These are phyloP conservation scores for Drosophila buzzatii DNA, from an alignment of 2,888 invertebrate species.

Conservation along the genomic window DNA sequence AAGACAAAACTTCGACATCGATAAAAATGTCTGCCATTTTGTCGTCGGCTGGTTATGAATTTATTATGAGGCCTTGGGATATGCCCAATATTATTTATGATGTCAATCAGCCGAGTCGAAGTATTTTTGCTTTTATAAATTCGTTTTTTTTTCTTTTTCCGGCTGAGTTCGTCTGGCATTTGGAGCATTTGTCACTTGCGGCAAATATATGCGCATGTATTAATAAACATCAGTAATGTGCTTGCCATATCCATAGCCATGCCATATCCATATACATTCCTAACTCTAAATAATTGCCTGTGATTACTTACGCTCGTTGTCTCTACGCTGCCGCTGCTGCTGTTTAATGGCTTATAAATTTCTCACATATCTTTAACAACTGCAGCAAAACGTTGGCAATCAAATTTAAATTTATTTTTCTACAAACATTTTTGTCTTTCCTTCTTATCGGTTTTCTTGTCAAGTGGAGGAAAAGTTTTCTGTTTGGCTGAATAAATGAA, in stretches of 20 bases:
- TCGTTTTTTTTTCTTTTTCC: slow-evolving; percentile 7
- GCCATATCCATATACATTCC: slow-evolving; percentile 14
- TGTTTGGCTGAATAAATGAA: slow-evolving; percentile 12
- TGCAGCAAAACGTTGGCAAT: slow-evolving; percentile 39
- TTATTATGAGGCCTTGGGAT: slow-evolving; percentile 65
- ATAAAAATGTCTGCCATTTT: slow-evolving; percentile 29
- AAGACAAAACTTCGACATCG: slow-evolving; percentile 6
- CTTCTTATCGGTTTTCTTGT: slow-evolving; percentile 26
- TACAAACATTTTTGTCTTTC: slow-evolving; percentile 2
- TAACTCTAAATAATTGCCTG: slow-evolving; percentile 62
- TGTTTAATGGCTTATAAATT: slow-evolving; percentile 45
- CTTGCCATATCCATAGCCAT: slow-evolving; percentile 6
- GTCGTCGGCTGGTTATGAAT: slow-evolving; percentile 57
- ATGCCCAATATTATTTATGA: slow-evolving; percentile 71
- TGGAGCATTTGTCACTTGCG: slow-evolving; percentile 57
- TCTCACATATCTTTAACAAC: slow-evolving; percentile 29
- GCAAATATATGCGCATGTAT: slow-evolving; percentile 54
- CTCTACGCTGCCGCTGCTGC: not conserved
- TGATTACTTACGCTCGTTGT: slow-evolving; percentile 44
- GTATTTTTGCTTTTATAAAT: slow-evolving; percentile 9
- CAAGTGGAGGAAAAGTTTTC: slow-evolving; percentile 36
- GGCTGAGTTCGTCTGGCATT: slow-evolving; percentile 39
- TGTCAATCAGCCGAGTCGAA: slow-evolving; percentile 44
- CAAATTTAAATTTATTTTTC: slow-evolving; percentile 36
- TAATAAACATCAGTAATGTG: slow-evolving; percentile 16